Evolutionary conservation across 2,888 invertebrate species (phyloP), one percentile per base, ranked within the genome.

Genomic region (Drosophila melanosoma): DNA sequence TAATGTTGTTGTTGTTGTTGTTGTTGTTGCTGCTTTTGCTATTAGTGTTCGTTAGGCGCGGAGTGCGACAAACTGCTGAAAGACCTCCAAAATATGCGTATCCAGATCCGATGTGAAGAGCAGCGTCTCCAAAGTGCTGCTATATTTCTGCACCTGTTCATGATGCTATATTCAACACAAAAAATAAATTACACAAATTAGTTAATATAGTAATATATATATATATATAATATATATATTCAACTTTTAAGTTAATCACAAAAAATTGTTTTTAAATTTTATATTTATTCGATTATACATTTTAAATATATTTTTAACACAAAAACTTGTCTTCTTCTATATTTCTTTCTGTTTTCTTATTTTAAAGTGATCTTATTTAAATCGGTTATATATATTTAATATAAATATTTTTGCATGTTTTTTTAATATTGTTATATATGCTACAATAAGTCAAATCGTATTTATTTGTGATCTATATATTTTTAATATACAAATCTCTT

Each of bases 51-150:
- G 36, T 86, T 90, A 92, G 68, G 93, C 92, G 54, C 93, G 87
- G 57, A 99, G 94, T 56, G 99, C 98, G 76, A 98, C 96, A 93
- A 99, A 99, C 93, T 99, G 99, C 91, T 99, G 98, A 95, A 99
- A 99, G 68, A 99, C 97, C 93, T 99, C 98, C 76, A 99, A 94
- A 91, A 99, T 98, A 93, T 99, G 98, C 4, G 97, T 96, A 92
- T 99, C 99, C 92, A 99, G 94, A 93, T 99, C 99, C 86, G 97
- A 98, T 0, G 99, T 99, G 94, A 99, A 99, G 51, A 99, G 95
- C 53, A 99, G 94, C 1, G 98, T 98, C 93, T 99, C 99, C 93
- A 99, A 93, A 0, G 99, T 99, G 81, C 97, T 97, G 93, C 98
- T 98, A 94, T 99, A 99, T 92, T 98, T 98, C 94, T 98, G 98